Conservation (phyloP, 2,113 vertebrate genomes). For the Otocyon megalotis region DNA sequence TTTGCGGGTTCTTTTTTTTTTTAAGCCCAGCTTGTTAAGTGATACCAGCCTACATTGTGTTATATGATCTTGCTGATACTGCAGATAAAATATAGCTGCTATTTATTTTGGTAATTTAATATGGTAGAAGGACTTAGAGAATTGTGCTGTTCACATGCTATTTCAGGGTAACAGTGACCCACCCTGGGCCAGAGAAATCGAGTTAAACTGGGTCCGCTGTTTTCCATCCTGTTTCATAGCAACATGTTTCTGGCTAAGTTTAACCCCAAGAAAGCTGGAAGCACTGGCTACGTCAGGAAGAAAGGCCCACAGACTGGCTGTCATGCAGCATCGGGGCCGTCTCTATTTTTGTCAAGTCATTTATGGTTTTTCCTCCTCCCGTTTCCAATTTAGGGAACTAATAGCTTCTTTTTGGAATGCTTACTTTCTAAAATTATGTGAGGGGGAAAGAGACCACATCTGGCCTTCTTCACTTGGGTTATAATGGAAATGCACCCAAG, state of each 20-base stretch:
- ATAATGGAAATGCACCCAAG: not conserved
- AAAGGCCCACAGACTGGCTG: not conserved
- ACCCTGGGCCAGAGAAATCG: slow-evolving; percentile 70
- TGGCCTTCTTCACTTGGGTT: not conserved
- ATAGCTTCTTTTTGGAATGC: slow-evolving; percentile 29
- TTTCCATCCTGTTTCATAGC: slow-evolving; percentile 73
- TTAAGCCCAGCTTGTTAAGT: slow-evolving; percentile 66
- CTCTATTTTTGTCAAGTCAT: slow-evolving; percentile 50
- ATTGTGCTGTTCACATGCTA: slow-evolving; percentile 73
- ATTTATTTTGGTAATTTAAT: slow-evolving; percentile 78
- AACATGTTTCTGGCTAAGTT: slow-evolving; percentile 65
- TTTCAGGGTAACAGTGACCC: slow-evolving; percentile 70
- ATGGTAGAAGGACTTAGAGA: slow-evolving; percentile 65
- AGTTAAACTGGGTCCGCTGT: slow-evolving; percentile 67
- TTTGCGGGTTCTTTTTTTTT: slow-evolving; percentile 26
- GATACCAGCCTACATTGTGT: slow-evolving; percentile 47
- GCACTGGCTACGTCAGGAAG: not conserved
- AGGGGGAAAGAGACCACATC: not conserved
- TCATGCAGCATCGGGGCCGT: not conserved
- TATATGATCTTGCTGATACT: slow-evolving; percentile 70
- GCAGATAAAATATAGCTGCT: slow-evolving; percentile 80
- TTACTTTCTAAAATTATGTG: slow-evolving; percentile 56
- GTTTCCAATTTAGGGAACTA: slow-evolving; percentile 56
- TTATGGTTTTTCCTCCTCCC: slow-evolving; percentile 33
- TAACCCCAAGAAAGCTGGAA: slow-evolving; percentile 67